Conservation (phyloP, 2,888 invertebrate species). For the Amphipoea lucens region DNA sequence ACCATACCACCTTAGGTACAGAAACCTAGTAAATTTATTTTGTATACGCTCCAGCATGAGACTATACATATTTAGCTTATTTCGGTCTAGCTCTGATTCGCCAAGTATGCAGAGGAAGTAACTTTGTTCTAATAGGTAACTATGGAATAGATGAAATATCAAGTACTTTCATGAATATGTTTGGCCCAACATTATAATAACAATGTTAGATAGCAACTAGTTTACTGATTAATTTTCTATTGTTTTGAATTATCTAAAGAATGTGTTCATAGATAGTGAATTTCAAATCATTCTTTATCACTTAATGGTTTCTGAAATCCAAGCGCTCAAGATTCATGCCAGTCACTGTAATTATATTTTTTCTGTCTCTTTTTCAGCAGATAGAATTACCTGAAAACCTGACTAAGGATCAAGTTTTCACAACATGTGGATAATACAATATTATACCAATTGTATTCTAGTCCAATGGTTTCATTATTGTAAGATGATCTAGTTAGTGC, state of each 20-base stretch:
- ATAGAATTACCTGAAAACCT: neutral
- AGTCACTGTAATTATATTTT: neutral
- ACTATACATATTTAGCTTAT: too few relatives aligned
- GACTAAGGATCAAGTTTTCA: neutral
- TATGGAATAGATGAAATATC: neutral
- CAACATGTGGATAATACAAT: neutral
- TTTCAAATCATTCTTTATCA: conserved; percentile 16
- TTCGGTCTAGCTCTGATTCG: neutral
- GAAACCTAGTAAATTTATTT: too few relatives aligned
- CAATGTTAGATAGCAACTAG: neutral
- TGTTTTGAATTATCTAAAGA: conserved; percentile 36
- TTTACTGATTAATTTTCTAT: conserved; percentile 38
- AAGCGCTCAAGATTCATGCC: neutral
- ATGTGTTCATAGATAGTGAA: conserved; percentile 28
- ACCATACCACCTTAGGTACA: too few relatives aligned
- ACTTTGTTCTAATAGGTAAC: neutral
- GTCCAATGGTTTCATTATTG: conserved; percentile 2
- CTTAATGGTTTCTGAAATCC: neutral
- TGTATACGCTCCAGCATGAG: too few relatives aligned
- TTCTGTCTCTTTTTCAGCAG: neutral
- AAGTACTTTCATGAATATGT: neutral
- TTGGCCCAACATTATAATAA: neutral
- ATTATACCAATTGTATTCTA: conserved; percentile 8
- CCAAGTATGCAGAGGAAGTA: too few relatives aligned
- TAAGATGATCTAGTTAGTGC: conserved; percentile 33